phyloP scores from a whole-genome alignment of 1,140 invertebrate species.

The Hypothenemus hampei region DNA sequence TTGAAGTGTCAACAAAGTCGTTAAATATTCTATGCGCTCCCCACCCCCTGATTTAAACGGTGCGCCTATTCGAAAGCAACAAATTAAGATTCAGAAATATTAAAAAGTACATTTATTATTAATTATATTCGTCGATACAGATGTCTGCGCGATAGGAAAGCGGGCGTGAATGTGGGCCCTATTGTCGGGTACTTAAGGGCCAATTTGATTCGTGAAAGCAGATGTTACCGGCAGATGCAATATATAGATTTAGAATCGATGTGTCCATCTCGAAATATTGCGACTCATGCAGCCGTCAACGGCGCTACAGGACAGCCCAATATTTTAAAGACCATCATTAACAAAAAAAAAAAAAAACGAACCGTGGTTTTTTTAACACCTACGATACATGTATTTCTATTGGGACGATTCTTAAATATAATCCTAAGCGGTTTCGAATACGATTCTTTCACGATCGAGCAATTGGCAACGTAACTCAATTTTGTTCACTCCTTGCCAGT shows the following conservation, averaged over 20 bases:
- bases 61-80: not conserved
- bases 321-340: constrained; percentile 24
- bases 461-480: no score
- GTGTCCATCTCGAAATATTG: constrained; percentile 33
- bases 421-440: no score
- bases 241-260: constrained; percentile 32
- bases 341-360: constrained; percentile 8
- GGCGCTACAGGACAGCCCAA: constrained; percentile 23
- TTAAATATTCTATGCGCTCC: not conserved
- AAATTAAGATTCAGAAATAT: constrained; percentile 14
- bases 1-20: not conserved
- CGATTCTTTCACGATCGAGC: no score
- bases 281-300: constrained; percentile 34
- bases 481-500: no score
- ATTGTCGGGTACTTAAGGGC: constrained; percentile 19
- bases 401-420: no score
- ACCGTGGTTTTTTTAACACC: constrained; percentile 20
- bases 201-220: constrained; percentile 25
- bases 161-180: constrained; percentile 8
- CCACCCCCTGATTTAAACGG: not conserved
- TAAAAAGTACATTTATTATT: constrained; percentile 27
- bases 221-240: constrained; percentile 33
- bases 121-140: constrained; percentile 26
- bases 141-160: constrained; percentile 24
- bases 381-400: no score